Evolutionary conservation across 2,888 invertebrate species (phyloP), one percentile per base, ranked within the genome.

Genomic region (Torymus texanus): DNA sequence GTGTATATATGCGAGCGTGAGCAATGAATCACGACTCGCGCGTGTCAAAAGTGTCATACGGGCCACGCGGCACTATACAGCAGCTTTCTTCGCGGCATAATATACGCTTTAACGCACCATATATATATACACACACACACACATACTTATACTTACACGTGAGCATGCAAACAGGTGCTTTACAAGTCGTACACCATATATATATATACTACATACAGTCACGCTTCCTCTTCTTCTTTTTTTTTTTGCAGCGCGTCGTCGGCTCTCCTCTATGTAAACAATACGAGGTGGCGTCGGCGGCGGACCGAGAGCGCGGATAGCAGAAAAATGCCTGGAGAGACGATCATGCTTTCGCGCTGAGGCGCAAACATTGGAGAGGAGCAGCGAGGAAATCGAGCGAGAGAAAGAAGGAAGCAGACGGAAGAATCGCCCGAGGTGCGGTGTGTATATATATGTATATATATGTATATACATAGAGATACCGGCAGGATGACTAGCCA

Each of bases 211-310:
- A 21, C 21, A 21, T 21, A 21, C 21, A 21, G 21, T 21, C 41
- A 8, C 8, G 41, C 18, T 12, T 14, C 68, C 58, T n/a, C 51
- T 72, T 66, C 59, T 14, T 72, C 41, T 2, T 21, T 21, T 21
- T 21, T 21, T 21, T 65, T 65, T 41, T 65, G 10, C 58, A 59
- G 62, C 16, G 41, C 16, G 14, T 41, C 41, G 41, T 41, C 41
- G 8, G 62, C 76, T 77, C 74, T 63, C 50, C 55, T 70, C 75
- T 70, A 13, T 62, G 66, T 56, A 76, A 70, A 70, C 66, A 71
- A 77, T 63, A 76, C 16, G 16, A 41, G 24, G 13, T 50, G 21
- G 41, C 18, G 4, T n/a, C 24, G 55, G 5, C 16, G 14, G 56
- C 10, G 16, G 21, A 41, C 41, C 16, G 16, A 41, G 24, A 4